Conservation (phyloP, 2,888 invertebrate genomes). For the Caenorhabditis plicata region DNA sequence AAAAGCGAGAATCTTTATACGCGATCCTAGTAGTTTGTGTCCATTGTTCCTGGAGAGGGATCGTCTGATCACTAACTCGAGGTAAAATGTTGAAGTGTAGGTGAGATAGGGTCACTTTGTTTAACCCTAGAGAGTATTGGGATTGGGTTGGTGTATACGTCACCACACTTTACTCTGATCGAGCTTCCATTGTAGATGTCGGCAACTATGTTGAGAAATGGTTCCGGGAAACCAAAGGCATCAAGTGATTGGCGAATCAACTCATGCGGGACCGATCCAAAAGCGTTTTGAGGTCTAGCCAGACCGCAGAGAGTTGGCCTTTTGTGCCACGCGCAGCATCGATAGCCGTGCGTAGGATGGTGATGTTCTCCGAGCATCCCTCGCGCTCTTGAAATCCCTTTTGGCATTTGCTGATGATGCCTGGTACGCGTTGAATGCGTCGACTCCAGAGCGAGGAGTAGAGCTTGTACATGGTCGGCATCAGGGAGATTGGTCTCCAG, state of each 20-base stretch:
- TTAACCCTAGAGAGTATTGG: conserved; percentile 55
- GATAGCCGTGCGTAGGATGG: conserved; percentile 12
- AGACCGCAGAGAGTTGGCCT: conserved; percentile 6
- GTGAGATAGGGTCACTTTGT: conserved; percentile 65
- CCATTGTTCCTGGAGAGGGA: not conserved
- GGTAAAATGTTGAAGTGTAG: conserved; percentile 56
- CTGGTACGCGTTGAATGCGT: not conserved
- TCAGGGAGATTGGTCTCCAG: conserved; percentile 3
- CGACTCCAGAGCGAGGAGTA: conserved; percentile 2
- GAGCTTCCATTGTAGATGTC: conserved; percentile 11
- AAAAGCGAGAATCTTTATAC: conserved; percentile 14
- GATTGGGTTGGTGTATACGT: conserved; percentile 16
- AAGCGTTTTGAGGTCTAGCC: conserved; percentile 19
- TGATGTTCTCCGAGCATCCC: conserved; percentile 8
- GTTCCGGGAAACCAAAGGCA: conserved; percentile 2
- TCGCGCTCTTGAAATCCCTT: conserved; percentile 2
- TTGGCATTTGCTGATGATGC: conserved; percentile 5
- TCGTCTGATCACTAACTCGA: conserved; percentile 48
- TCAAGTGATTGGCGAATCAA: conserved; percentile 1
- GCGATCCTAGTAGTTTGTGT: not conserved
- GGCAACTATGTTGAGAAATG: not conserved
- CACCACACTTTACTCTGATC: conserved; percentile 4
- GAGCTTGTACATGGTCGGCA: conserved; percentile 5
- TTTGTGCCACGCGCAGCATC: conserved; percentile 1
- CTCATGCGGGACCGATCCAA: conserved; percentile 14